A percentile compares a stretch with the other conserved stretches of the same genome.
phyloP scores from a whole-genome alignment of 2,797 vertebrate species.

The Oreortyx pictus region DNA sequence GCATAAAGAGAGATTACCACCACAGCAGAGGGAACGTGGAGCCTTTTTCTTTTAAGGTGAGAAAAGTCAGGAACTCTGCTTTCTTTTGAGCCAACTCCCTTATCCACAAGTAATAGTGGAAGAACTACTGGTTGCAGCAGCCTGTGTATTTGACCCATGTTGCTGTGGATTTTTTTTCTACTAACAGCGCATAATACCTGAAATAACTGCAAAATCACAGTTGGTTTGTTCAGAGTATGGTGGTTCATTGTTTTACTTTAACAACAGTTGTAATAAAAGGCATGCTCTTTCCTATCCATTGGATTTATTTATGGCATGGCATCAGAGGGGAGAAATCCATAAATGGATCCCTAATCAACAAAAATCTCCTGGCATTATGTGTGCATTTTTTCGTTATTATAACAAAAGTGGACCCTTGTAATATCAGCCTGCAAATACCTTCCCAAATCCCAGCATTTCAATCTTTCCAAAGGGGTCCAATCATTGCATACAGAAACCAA shows the following conservation, averaged over 20 bases:
- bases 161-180: neutral
- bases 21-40: neutral
- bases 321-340: neutral
- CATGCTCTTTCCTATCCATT: rapidly evolving
- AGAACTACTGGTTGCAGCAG: neutral
- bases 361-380: neutral
- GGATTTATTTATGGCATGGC: neutral
- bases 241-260: neutral
- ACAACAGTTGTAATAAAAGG: neutral
- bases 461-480: neutral
- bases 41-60: neutral
- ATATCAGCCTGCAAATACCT: neutral
- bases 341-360: neutral
- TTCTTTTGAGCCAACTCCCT: neutral
- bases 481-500: neutral
- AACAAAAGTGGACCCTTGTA: neutral
- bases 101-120: neutral
- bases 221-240: neutral
- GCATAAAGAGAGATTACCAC: neutral
- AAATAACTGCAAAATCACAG: neutral
- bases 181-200: neutral
- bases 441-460: neutral
- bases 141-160: neutral
- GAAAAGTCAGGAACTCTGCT: neutral
- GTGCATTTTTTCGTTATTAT: neutral